These are phyloP conservation scores for Ammodytes dubius DNA, from an alignment of 2,113 vertebrate genomes.

Conservation along the genomic window DNA sequence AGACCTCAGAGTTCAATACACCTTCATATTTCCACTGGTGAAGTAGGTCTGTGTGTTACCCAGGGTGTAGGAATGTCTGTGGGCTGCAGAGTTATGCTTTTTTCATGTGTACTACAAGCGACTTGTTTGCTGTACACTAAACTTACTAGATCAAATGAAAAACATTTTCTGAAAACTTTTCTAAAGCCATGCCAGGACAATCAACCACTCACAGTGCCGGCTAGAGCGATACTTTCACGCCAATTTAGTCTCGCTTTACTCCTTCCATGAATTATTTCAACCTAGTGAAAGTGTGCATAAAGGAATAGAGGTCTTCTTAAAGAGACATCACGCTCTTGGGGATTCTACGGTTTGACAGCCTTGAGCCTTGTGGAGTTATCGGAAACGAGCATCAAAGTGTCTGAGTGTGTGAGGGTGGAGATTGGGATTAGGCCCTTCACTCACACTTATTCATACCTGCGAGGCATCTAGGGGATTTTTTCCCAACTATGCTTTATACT, in stretches of 20 bases:
- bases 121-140: neutral
- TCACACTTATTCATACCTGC: slow-evolving; percentile 46
- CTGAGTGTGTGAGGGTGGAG: slow-evolving; percentile 35
- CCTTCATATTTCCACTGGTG: too few species aligned
- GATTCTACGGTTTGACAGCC: slow-evolving; percentile 41
- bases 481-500: slow-evolving; percentile 13
- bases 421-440: slow-evolving; percentile 47
- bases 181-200: neutral
- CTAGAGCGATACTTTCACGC: neutral
- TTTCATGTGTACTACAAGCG: neutral
- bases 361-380: slow-evolving; percentile 37
- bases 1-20: too few species aligned
- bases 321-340: slow-evolving; percentile 14
- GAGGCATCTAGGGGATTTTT: slow-evolving; percentile 15
- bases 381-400: slow-evolving; percentile 52
- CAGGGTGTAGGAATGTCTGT: neutral
- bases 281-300: slow-evolving; percentile 17
- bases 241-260: neutral
- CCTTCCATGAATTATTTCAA: neutral
- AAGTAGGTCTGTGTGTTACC: too few species aligned
- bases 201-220: neutral
- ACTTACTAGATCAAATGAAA: slow-evolving; percentile 6
- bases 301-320: slow-evolving; percentile 23
- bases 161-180: neutral
- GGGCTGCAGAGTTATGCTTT: neutral